Evolutionary conservation across 2,888 invertebrate genomes (phyloP), one percentile per base, ranked within the genome.

Genomic region (Zygothrica quintamaculata): DNA sequence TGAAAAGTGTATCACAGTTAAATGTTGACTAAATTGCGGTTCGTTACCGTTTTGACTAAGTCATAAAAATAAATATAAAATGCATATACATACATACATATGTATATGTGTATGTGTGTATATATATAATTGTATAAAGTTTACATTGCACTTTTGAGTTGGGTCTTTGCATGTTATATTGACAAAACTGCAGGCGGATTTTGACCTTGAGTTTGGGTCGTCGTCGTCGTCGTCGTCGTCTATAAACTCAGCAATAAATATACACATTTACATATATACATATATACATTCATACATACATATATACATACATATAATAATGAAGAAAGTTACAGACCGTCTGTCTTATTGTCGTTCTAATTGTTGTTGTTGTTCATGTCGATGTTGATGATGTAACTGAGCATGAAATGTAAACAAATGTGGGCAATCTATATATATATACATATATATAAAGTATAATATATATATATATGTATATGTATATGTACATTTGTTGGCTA

Each of bases 121-220:
- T n/a, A n/a, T n/a, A n/a, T n/a, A n/a, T n/a, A 53, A 37, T 69
- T 56, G 58, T 56, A 48, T 25, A 33, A 37, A 55, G 34, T 65
- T 73, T 70, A 55, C 59, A 42, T 7, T 66, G 79, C 77, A 69
- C 64, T 68, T 48, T 44, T 37, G 34, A n/a, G n/a, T n/a, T n/a
- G n/a, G n/a, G 33, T 53, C 33, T 56, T 31, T 46, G 55, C 39
- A 60, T 75, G 73, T 73, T 70, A 46, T 75, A 80, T 80, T 80
- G 79, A 80, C 79, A 82, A 81, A 84, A 84, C 84, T 70, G 76
- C 78, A 73, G 40, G 55, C 62, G 46, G 47, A 2, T 11, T 40
- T 8, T 58, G 81, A 77, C 84, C 84, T 78, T 80, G 81, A 60
- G 68, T 12, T 69, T 61, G 55, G 71, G 42, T 79, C n/a, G n/a